Percentiles rank a stretch among this genome's conserved stretches.
phyloP scores from a whole-genome alignment of 1,140 invertebrate species.

The Drosophila equinoxialis region DNA sequence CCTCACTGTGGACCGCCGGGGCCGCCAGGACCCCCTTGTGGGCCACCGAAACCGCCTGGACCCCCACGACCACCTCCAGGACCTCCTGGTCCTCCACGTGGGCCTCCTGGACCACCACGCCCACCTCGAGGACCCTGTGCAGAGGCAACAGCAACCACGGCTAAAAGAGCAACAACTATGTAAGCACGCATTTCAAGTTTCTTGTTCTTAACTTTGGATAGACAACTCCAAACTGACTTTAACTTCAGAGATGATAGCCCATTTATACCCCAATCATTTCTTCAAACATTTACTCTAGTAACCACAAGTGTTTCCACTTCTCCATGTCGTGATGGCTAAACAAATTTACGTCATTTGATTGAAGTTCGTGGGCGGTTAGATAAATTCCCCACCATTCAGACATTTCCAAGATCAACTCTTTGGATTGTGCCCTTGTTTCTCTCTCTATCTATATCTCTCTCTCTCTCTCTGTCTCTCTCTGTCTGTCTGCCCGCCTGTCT shows the following conservation, averaged over 20 bases:
- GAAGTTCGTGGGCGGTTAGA: not conserved
- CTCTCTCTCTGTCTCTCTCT: too few species aligned
- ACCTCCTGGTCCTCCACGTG: not conserved
- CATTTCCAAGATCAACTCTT: not conserved
- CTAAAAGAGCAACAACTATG: slow-evolving; percentile 30
- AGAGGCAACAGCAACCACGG: slow-evolving; percentile 35
- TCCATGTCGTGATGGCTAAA: not conserved
- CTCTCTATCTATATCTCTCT: too few species aligned
- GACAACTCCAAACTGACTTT: slow-evolving; percentile 9
- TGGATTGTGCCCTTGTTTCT: not conserved
- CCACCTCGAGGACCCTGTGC: slow-evolving; percentile 36
- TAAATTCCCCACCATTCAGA: not conserved
- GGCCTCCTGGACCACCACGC: not conserved
- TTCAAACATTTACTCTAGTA: not conserved
- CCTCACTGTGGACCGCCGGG: not conserved
- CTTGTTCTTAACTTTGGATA: slow-evolving; percentile 7
- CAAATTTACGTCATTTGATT: slow-evolving; percentile 10
- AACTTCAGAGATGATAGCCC: not conserved
- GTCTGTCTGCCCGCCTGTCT: too few species aligned
- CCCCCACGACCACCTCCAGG: slow-evolving; percentile 7
- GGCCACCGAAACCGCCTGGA: not conserved
- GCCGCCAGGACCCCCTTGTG: not conserved
- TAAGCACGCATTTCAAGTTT: slow-evolving; percentile 29
- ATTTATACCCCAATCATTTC: slow-evolving; percentile 23
- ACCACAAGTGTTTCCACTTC: slow-evolving; percentile 5